These are phyloP conservation scores for Spatulosminthurus flaviceps DNA, from an alignment of 2,888 invertebrate species.

Conservation along the genomic window DNA sequence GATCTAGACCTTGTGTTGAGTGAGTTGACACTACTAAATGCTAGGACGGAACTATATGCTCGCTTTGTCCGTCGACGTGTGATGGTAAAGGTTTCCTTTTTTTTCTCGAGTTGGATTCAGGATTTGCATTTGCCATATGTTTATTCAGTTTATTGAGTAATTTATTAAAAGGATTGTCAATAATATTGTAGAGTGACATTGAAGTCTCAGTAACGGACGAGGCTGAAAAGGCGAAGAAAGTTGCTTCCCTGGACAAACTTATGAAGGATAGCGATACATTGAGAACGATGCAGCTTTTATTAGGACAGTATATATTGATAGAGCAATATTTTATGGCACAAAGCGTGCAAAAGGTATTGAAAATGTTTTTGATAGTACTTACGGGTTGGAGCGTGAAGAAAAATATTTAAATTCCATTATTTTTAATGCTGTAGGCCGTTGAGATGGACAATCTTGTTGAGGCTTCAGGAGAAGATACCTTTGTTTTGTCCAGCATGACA, in stretches of 20 bases:
- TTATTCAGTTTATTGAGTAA: too few species aligned
- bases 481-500: constrained; percentile 80
- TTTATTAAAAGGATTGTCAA: constrained; percentile 1
- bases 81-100: too few species aligned
- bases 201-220: constrained; percentile 72
- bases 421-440: constrained; percentile 72
- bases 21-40: constrained; percentile 91
- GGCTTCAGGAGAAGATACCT: constrained; percentile 70
- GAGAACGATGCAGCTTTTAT: constrained; percentile 80
- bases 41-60: constrained; percentile 88
- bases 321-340: constrained; percentile 97
- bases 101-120: too few species aligned
- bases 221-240: constrained; percentile 67
- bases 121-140: too few species aligned
- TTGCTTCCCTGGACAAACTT: constrained; percentile 73
- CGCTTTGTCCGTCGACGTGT: constrained; percentile 83
- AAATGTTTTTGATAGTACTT: neutral
- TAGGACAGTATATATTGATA: constrained; percentile 87
- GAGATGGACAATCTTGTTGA: constrained; percentile 78
- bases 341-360: constrained; percentile 78
- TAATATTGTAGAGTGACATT: constrained; percentile 70
- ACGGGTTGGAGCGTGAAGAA: neutral
- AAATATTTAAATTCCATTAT: neutral
- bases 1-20: constrained; percentile 86
- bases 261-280: constrained; percentile 78